phyloP scores from a whole-genome alignment of 2,797 vertebrate genomes.

The Monodelphis domestica region DNA sequence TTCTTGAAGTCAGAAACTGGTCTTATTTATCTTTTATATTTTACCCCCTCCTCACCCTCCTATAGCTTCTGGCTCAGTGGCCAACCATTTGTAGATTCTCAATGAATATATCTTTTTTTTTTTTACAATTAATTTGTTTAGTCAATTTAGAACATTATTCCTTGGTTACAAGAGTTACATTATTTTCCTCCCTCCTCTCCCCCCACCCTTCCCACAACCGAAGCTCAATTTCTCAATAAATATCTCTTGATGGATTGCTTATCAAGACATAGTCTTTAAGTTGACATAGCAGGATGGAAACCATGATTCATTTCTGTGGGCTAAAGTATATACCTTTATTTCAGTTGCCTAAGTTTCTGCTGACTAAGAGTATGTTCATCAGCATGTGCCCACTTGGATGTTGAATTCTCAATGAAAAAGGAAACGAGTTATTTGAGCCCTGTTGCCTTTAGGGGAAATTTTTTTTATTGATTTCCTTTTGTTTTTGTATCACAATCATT shows the following conservation, averaged over 20 bases:
- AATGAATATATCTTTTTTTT: conserved; percentile 54
- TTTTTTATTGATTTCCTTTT: background rate
- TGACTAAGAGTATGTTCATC: conserved; percentile 50
- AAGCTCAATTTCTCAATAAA: too few species aligned
- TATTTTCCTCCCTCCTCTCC: too few species aligned
- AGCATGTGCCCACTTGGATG: conserved; percentile 10
- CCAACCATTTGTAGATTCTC: conserved; percentile 1
- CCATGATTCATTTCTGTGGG: conserved; percentile 55
- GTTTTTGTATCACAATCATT: background rate
- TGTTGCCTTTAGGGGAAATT: conserved; percentile 54
- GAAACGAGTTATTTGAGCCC: conserved; percentile 54
- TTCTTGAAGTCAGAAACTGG: background rate
- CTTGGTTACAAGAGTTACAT: too few species aligned
- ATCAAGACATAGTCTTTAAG: conserved; percentile 49
- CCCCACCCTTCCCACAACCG: too few species aligned
- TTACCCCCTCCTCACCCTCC: background rate
- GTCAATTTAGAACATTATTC: too few species aligned
- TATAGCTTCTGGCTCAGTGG: conserved; percentile 23
- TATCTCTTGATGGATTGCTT: conserved; percentile 35
- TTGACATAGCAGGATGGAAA: conserved; percentile 55
- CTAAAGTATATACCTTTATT: conserved; percentile 48
- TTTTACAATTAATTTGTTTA: too few species aligned
- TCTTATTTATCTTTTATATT: background rate
- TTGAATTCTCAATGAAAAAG: background rate
- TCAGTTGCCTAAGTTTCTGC: conserved; percentile 65